Evolutionary conservation across 2,888 invertebrate genomes (phyloP).

Genomic region (Synanthedon vespiformis): DNA sequence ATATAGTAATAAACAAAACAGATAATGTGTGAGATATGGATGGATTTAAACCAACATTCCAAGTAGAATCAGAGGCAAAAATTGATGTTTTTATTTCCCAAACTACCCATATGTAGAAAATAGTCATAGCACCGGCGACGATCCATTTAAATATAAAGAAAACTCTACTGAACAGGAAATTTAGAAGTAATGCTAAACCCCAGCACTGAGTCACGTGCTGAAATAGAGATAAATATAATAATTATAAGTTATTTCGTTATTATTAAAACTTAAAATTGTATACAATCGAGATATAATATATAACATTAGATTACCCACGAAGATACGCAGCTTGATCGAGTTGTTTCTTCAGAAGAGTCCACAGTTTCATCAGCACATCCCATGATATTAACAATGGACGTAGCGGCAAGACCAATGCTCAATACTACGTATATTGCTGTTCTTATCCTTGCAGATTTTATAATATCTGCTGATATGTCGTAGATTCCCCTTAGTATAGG

Average conservation of each 20-base stretch:
- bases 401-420: slow-evolving; percentile 72
- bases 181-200: slow-evolving; percentile 74
- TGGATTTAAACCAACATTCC: slow-evolving; percentile 77
- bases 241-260: slow-evolving; percentile 3
- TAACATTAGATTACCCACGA: slow-evolving; percentile 52
- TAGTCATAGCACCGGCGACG: slow-evolving; percentile 74
- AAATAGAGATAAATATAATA: slow-evolving; percentile 38
- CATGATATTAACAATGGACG: slow-evolving; percentile 76
- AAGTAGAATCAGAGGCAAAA: slow-evolving; percentile 74
- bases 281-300: background rate
- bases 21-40: slow-evolving; percentile 80
- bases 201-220: slow-evolving; percentile 84
- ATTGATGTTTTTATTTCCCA: slow-evolving; percentile 70
- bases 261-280: background rate
- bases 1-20: slow-evolving; percentile 78
- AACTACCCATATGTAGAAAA: slow-evolving; percentile 77
- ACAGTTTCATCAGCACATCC: slow-evolving; percentile 39
- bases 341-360: slow-evolving; percentile 23
- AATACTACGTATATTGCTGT: slow-evolving; percentile 76
- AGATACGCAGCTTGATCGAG: slow-evolving; percentile 57
- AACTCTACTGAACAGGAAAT: slow-evolving; percentile 87
- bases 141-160: slow-evolving; percentile 85
- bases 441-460: slow-evolving; percentile 73
- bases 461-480: slow-evolving; percentile 71
- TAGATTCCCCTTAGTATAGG: slow-evolving; percentile 68